Base-by-base conservation (phyloP, 1,140 invertebrate species). In the Hetaerina americana region DNA sequence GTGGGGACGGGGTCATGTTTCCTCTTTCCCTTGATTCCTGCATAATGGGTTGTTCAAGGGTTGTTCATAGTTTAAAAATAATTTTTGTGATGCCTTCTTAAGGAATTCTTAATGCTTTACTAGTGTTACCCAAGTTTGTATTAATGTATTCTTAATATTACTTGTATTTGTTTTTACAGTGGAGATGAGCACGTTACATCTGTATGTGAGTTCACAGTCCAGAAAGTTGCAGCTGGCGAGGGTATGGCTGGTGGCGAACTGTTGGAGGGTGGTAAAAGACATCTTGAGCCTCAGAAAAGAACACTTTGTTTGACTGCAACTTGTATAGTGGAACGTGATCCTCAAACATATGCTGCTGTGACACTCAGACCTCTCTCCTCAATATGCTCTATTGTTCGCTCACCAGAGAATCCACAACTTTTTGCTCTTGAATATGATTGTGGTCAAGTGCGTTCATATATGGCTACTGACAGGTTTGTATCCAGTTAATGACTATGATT, bases 341-440 rank as follows among this genome's bases (percentile, higher is more conserved):
- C 94, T 26, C 92, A 93, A 77, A 97, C 95, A 0, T 99, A 99
- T 80, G 92, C 89, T 76, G 90, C 96, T 73, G 91, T 88, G 75
- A 96, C 96, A 25, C 83, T 96, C 31, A 89, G 93, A 76, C 95
- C 96, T 0, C 81, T 99, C 8, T 87, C 88, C 71, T 92, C 95
- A 79, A 91, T 98, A 22, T 97, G 96, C 84, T 92, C 96, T 0
- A 83, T 99, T 71, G 87, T 99, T 69, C 84, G 97, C 68, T 90
- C 95, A 81, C 88, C 90, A 69, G 87, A 92, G 71, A 95, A 98
- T 84, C 92, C 95, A 5, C 97, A 99, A 82, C 86, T 91, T 70
- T 98, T 99, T 79, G 88, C 87, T 66, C 90, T 99, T 73, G 96
- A 99, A 81, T 98, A 98, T 83, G 87, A 95, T 15, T 95, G 94